These are phyloP conservation scores for Lepisosteus oculatus DNA, from an alignment of 2,113 vertebrate genomes.

Conservation along the genomic window DNA sequence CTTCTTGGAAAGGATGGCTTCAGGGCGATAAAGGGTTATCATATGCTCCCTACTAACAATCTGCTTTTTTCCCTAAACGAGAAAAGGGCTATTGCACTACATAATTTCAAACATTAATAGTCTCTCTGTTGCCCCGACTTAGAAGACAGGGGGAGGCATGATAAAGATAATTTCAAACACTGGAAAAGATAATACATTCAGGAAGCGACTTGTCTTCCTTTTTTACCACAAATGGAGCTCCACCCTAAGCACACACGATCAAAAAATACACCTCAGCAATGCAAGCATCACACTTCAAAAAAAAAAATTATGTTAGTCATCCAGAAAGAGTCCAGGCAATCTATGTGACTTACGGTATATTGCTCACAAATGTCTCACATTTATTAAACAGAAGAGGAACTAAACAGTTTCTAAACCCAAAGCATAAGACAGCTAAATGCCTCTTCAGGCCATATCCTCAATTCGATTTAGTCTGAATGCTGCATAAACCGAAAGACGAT, in stretches of 20 bases:
- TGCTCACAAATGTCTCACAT: neutral
- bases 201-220: neutral
- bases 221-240: neutral
- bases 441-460: no score
- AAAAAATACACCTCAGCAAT: neutral
- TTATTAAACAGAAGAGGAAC: neutral
- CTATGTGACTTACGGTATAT: neutral
- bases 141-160: neutral
- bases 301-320: no score
- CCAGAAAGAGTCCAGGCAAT: no score
- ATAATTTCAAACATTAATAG: neutral
- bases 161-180: neutral
- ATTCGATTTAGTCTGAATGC: neutral
- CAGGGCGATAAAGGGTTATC: conserved; percentile 6
- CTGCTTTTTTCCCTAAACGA: neutral
- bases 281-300: neutral
- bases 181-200: neutral
- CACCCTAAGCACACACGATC: neutral
- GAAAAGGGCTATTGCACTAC: neutral
- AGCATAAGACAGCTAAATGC: neutral
- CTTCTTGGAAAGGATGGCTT: neutral
- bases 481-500: neutral
- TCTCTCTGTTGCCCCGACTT: neutral
- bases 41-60: conserved; percentile 9
- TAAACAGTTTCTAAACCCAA: neutral